Evolutionary conservation across 2,797 vertebrate genomes (phyloP), one percentile per base, ranked within the genome.

Genomic region (Carapus acus): DNA sequence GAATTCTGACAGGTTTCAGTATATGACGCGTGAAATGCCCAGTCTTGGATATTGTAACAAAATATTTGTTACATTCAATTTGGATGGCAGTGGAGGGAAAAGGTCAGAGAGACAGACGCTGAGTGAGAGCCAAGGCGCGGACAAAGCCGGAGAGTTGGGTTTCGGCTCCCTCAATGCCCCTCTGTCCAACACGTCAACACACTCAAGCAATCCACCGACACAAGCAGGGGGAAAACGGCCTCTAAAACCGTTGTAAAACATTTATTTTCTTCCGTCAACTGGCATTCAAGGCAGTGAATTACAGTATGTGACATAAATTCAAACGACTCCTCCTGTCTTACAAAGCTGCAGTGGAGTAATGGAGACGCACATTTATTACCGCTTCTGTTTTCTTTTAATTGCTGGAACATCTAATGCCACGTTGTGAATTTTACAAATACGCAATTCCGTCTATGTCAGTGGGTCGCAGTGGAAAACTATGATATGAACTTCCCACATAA

Each of bases 121-220:
- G 11, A 40, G 24, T 39, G 3, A 7, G 31, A 53, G 50, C 21
- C 42, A 49, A 31, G 45, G 27, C 19, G 19, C 42, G 43, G 18
- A 58, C 42, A 56, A 51, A 69, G 37, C 61, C 37, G 63, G 17
- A 69, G 55, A 55, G 55, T 52, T 58, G 46, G 43, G 39, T 70
- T 76, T 81, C 77, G 55, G 65, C 60, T 76, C 63, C 40, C 64
- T 79, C 76, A 80, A 73, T 78, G 68, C 56, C 41, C 51, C 69
- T 79, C 75, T 79, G 77, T 81, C 48, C 55, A 38, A 20, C 53
- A 62, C 76, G 69, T 55, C 51, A 62, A 48, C 31, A 58, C 62
- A n/a, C 65, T 19, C 3, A 48, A 58, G 60, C 49, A 43, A 13
- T 39, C 31, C 46, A 37, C 33, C n/a, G 23, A 37, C 27, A 16